A percentile compares a stretch with the other conserved stretches of the same genome.
Evolutionary conservation across 2,797 vertebrate genomes (phyloP).

Genomic region (Apogon hyalosoma): DNA sequence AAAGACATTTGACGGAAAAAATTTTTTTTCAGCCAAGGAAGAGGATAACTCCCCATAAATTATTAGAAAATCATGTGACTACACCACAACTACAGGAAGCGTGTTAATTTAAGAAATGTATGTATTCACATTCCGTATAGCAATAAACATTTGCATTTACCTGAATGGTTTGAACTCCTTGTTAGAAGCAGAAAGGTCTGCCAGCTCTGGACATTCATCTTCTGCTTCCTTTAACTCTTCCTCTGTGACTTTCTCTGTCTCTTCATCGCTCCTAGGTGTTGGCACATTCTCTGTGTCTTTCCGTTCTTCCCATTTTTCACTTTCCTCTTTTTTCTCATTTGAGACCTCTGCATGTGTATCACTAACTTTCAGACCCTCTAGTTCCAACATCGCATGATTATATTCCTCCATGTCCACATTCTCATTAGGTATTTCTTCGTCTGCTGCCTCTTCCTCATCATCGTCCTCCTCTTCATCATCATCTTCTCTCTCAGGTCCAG

Average conservation of each 20-base stretch:
- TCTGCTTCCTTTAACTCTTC: constrained; percentile 68
- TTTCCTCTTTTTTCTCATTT: constrained; percentile 23
- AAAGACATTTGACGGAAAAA: too few species aligned
- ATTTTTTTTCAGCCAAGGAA: too few species aligned
- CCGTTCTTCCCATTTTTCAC: constrained; percentile 25
- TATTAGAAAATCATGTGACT: too few species aligned
- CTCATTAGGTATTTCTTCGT: constrained; percentile 49
- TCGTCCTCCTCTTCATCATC: constrained; percentile 54
- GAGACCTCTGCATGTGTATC: constrained; percentile 41
- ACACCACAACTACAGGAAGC: neutral
- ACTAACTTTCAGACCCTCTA: constrained; percentile 79
- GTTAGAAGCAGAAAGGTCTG: constrained; percentile 79
- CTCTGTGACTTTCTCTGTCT: constrained; percentile 37
- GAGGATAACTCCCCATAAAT: neutral
- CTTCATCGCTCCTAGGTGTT: constrained; percentile 26
- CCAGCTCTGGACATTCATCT: constrained; percentile 82
- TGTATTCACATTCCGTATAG: neutral
- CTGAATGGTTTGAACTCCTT: constrained; percentile 87
- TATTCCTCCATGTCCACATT: constrained; percentile 83
- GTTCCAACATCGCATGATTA: constrained; percentile 82
- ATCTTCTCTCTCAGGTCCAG: constrained; percentile 82
- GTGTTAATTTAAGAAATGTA: neutral
- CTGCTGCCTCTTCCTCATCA: constrained; percentile 39
- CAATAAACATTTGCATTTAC: constrained; percentile 55
- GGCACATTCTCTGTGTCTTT: constrained; percentile 34